Evolutionary conservation across 2,797 vertebrate species (phyloP), one percentile per base, ranked within the genome.

Genomic region (Mionectes olivaceus): DNA sequence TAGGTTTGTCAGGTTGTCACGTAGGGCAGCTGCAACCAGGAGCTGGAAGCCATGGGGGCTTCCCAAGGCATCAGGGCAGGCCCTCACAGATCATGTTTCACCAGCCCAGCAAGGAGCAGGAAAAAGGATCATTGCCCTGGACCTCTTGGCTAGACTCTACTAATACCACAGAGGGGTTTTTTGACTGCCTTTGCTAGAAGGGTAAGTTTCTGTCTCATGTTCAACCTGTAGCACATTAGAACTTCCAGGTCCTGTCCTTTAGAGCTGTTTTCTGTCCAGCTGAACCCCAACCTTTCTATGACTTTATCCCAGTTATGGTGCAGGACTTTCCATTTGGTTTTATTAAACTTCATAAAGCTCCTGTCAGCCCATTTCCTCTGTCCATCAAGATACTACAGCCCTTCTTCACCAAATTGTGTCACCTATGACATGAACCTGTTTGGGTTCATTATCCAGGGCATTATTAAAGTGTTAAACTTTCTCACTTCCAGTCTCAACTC

Each of bases 21-120:
- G 12, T 11, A 53, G 39, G 32, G 49, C 27, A 75, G 8, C 37
- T 69, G 27, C 41, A 27, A 13, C 9, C 7, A 65, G 37, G n/a
- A 71, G 13, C 15, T 52, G 41, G 9, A 27, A 81, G n/a, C 12
- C 12, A 15, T 25, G 27, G 19, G 5, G 12, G 4, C 2, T 65
- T 41, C 16, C 24, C 25, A 43, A 39, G 9, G 19, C 22, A 63
- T 4, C 32, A 53, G 11, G 13, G 37, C 11, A 35, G 21, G 11
- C 3, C 12, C 7, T 49, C 3, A 1, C 7, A 56, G 59, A 12
- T 4, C 19, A 8, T 0, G 1, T 81, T 55, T 22, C 33, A 56
- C 7, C 28, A 30, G 13, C 5, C 7, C 16, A 77, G 21, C 46
- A 55, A 23, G n/a, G 30, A 18, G 7, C 2, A 53, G 35, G 11